These are phyloP conservation scores for Drosophila buzzatii DNA, from an alignment of 2,888 invertebrate genomes.

Conservation along the genomic window DNA sequence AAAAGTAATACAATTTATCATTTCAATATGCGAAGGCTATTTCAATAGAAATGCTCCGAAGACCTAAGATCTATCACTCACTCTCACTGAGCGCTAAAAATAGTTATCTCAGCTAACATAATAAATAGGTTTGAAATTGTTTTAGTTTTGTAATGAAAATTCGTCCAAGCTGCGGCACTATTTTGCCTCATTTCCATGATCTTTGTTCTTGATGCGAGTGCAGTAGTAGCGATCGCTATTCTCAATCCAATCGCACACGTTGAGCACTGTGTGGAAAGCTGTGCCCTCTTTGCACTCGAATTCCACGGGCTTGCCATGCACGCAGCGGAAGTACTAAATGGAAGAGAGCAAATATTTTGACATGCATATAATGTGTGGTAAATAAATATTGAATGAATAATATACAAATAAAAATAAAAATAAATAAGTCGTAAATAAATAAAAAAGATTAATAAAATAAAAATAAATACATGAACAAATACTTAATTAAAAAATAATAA, in stretches of 20 bases:
- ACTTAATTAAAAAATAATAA: no score
- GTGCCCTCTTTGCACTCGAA: constrained; percentile 91
- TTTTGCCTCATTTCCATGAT: constrained; percentile 60
- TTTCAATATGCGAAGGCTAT: constrained; percentile 24
- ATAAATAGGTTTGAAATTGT: constrained; percentile 45
- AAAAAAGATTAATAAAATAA: no score
- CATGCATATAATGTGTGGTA: neutral
- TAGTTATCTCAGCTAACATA: constrained; percentile 30
- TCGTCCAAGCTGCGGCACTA: constrained; percentile 18
- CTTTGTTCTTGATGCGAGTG: constrained; percentile 67
- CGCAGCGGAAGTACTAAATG: constrained; percentile 93
- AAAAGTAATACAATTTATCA: constrained; percentile 39
- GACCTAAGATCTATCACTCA: constrained; percentile 22
- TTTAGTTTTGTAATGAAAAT: constrained; percentile 15
- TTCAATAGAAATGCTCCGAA: constrained; percentile 34
- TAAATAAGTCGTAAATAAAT: no score
- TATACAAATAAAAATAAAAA: neutral
- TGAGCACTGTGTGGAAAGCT: constrained; percentile 89
- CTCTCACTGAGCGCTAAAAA: constrained; percentile 29
- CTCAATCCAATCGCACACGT: constrained; percentile 93
- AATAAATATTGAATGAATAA: neutral
- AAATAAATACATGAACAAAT: no score
- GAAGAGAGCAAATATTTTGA: neutral
- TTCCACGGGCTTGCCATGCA: constrained; percentile 90
- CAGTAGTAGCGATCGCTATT: constrained; percentile 88